phyloP scores from a whole-genome alignment of 2,113 vertebrate species.

The Pachyramphus minor region DNA sequence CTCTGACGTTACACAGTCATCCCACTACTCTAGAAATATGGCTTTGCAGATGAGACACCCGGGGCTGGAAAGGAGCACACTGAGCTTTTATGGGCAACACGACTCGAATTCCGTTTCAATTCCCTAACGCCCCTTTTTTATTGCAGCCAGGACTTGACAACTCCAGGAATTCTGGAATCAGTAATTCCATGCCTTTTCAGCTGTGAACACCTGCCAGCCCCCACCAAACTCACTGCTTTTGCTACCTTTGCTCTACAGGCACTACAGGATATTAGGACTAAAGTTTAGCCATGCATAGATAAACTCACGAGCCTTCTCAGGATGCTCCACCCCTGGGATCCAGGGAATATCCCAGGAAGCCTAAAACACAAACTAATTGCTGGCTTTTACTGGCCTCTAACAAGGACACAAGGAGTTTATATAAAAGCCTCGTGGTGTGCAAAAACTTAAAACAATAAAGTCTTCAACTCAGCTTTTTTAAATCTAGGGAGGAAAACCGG shows the following conservation, averaged over 20 bases:
- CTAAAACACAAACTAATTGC: constrained; percentile 49
- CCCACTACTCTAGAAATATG: constrained; percentile 58
- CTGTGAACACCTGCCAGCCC: constrained; percentile 9
- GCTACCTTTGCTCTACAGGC: constrained; percentile 68
- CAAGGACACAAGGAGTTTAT: constrained; percentile 1
- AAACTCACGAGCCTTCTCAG: constrained; percentile 54
- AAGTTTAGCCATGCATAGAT: constrained; percentile 72
- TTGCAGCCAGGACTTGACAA: background rate
- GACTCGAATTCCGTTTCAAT: background rate
- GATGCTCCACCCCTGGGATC: constrained; percentile 45
- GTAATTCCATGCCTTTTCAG: background rate
- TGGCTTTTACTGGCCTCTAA: constrained; percentile 63
- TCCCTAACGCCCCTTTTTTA: constrained; percentile 1
- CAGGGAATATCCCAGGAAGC: constrained; percentile 15
- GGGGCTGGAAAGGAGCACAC: background rate
- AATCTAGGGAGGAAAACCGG: background rate
- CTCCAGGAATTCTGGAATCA: background rate
- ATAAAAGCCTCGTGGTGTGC: constrained; percentile 69
- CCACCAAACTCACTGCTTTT: constrained; percentile 36
- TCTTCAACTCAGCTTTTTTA: background rate
- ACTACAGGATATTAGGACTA: constrained; percentile 70
- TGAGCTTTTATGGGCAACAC: background rate
- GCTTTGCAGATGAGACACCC: constrained; percentile 33
- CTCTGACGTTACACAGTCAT: background rate
- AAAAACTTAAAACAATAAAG: background rate